These are phyloP conservation scores for Drosophila asahinai DNA, from an alignment of 1,140 invertebrate species.

Conservation along the genomic window DNA sequence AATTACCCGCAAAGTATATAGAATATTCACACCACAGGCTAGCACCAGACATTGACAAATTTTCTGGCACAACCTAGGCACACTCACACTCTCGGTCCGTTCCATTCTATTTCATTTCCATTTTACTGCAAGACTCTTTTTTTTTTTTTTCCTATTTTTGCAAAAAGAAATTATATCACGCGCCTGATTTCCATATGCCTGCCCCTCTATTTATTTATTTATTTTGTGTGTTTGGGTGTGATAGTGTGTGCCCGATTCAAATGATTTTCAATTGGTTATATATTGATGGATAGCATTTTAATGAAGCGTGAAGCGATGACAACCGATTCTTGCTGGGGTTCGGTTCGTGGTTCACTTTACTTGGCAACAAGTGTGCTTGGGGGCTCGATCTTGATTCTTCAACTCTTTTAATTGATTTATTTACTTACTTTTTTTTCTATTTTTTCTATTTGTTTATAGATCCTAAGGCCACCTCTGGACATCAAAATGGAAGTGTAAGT, in stretches of 20 bases:
- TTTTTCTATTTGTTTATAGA: constrained; percentile 56
- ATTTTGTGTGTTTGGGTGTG: constrained; percentile 3
- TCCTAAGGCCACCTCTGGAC: constrained; percentile 53
- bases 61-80: constrained; percentile 39
- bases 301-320: constrained; percentile 70
- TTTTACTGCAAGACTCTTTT: constrained; percentile 22
- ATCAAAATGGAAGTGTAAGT: constrained; percentile 78
- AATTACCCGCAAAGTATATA: constrained; percentile 21
- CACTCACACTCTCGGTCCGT: constrained; percentile 8
- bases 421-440: constrained; percentile 11
- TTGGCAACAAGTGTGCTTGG: constrained; percentile 55
- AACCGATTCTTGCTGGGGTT: constrained; percentile 31
- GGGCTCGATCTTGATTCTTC: constrained; percentile 43
- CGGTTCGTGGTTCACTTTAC: constrained; percentile 26
- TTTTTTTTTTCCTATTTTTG: neutral
- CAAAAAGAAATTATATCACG: constrained; percentile 61
- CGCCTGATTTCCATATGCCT: constrained; percentile 33
- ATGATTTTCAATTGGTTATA: constrained; percentile 72
- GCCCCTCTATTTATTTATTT: constrained; percentile 21
- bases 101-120: constrained; percentile 43
- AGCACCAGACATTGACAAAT: constrained; percentile 37
- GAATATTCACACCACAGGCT: constrained; percentile 20
- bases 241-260: constrained; percentile 36
- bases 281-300: constrained; percentile 67
- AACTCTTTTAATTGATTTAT: constrained; percentile 46